Evolutionary conservation across 2,888 invertebrate genomes (phyloP).

Genomic region (Augochlorella aurata): DNA sequence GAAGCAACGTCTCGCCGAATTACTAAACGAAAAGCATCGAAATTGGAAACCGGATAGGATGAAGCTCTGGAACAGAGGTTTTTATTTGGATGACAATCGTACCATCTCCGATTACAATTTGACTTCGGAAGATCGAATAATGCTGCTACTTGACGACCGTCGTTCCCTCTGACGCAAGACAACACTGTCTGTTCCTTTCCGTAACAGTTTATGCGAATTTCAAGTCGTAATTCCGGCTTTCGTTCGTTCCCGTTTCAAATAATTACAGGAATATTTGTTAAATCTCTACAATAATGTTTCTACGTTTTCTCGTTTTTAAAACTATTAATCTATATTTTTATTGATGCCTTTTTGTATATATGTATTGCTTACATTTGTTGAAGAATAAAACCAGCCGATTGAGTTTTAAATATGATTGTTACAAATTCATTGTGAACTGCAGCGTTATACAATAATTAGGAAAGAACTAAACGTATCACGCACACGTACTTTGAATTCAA

Average conservation of each 20-base stretch:
- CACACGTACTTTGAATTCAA: neutral
- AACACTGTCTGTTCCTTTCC: neutral
- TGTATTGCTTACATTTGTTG: neutral
- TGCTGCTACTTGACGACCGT: constrained; percentile 27
- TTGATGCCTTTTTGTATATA: neutral
- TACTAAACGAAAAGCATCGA: constrained; percentile 20
- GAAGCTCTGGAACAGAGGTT: constrained; percentile 57
- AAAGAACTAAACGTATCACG: constrained; percentile 18
- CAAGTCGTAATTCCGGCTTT: neutral
- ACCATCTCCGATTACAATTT: constrained; percentile 53
- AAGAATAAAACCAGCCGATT: neutral
- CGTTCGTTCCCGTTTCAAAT: neutral
- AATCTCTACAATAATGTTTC: neutral
- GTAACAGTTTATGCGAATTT: neutral
- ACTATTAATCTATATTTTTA: neutral
- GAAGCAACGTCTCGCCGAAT: constrained; percentile 44
- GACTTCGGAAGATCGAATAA: constrained; percentile 38
- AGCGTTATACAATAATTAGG: constrained; percentile 23
- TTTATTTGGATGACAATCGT: constrained; percentile 56
- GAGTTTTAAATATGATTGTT: constrained; percentile 9
- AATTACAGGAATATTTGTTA: neutral
- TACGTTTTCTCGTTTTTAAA: neutral
- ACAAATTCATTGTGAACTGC: neutral
- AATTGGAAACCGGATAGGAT: constrained; percentile 54
- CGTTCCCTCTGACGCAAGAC: neutral